phyloP scores from a whole-genome alignment of 2,113 vertebrate species.

The Corythornis madagascariensis region DNA sequence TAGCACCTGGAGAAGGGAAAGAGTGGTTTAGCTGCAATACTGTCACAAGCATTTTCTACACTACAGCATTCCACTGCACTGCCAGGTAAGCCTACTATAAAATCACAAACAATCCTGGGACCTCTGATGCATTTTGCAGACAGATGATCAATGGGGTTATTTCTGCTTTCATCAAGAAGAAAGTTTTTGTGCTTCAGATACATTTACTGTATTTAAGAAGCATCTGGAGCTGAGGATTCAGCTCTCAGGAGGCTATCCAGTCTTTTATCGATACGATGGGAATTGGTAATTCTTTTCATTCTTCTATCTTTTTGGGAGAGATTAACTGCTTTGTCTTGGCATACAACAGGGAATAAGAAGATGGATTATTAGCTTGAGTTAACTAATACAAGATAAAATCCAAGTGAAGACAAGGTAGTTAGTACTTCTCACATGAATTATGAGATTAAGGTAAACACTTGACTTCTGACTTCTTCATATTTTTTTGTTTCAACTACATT shows the following conservation, averaged over 20 bases:
- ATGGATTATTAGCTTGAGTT: not conserved
- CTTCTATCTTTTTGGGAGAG: not conserved
- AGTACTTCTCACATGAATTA: not conserved
- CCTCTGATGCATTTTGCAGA: not conserved
- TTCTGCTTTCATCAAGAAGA: not conserved
- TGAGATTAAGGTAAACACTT: conserved; percentile 20
- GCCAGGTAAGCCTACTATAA: not conserved
- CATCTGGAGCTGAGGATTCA: not conserved
- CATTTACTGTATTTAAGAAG: not conserved
- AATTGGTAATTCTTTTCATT: not conserved
- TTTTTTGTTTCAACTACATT: not conserved
- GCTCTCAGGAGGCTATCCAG: not conserved
- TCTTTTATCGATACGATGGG: not conserved
- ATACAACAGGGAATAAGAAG: not conserved
- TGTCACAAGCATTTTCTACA: not conserved
- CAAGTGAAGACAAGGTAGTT: not conserved
- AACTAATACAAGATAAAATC: conserved; percentile 22
- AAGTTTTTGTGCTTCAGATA: not conserved
- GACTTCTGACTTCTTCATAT: not conserved
- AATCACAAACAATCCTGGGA: not conserved
- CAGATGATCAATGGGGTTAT: not conserved
- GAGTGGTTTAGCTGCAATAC: not conserved
- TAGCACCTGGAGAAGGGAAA: conserved; percentile 82
- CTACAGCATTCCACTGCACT: not conserved
- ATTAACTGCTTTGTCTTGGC: conserved; percentile 3